Percentiles rank a stretch among this genome's conserved stretches.
Conservation (phyloP, 2,113 vertebrate genomes). For the Limnothrissa miodon region DNA sequence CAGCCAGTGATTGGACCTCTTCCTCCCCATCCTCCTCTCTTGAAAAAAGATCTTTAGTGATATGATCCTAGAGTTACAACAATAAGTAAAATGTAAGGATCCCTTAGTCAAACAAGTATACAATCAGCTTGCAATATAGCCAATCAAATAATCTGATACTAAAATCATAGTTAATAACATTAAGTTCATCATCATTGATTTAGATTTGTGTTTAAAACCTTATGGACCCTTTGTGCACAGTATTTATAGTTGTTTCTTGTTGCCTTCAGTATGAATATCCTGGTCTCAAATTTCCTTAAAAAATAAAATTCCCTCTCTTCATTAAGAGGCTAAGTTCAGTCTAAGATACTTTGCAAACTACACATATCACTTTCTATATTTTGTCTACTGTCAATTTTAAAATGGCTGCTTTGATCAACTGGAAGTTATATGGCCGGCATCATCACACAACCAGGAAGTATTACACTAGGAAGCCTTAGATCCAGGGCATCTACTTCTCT, state of each 20-base stretch:
- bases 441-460: neutral
- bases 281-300: neutral
- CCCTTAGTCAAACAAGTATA: neutral
- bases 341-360: neutral
- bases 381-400: too few relatives aligned
- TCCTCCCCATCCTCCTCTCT: constrained; percentile 78
- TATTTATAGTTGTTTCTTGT: too few relatives aligned
- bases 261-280: neutral
- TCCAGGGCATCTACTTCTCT: neutral
- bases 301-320: too few relatives aligned
- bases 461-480: neutral
- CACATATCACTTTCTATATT: neutral
- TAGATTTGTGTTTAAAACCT: neutral
- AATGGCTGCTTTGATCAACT: neutral
- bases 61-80: constrained; percentile 73
- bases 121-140: too few relatives aligned
- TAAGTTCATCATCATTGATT: too few relatives aligned
- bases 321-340: too few relatives aligned
- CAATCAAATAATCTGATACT: neutral
- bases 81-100: neutral
- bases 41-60: constrained; percentile 84
- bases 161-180: neutral
- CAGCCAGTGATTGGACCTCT: constrained; percentile 73
- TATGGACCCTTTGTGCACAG: too few relatives aligned
- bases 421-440: neutral